phyloP scores from a whole-genome alignment of 2,797 vertebrate genomes.

The Myotis daubentonii region DNA sequence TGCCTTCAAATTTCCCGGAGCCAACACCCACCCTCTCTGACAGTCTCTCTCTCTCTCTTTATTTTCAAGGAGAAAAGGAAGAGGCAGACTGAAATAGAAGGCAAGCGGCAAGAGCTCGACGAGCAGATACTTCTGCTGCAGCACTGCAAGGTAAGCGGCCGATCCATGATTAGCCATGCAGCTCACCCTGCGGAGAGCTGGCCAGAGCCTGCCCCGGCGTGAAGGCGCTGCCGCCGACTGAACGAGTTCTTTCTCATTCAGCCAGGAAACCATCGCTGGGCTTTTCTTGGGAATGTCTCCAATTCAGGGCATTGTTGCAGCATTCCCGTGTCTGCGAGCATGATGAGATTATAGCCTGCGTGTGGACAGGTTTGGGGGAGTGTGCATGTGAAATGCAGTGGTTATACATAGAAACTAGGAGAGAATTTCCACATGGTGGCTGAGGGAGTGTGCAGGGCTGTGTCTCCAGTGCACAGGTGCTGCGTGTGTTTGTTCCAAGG shows the following conservation, averaged over 20 bases:
- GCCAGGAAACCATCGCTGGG: conserved; percentile 71
- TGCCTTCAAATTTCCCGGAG: conserved; percentile 76
- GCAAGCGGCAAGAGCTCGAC: conserved; percentile 95
- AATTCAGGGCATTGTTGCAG: conserved; percentile 55
- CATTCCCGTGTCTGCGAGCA: conserved; percentile 16
- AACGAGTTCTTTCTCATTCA: conserved; percentile 71
- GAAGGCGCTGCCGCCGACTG: conserved; percentile 63
- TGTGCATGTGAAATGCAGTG: not conserved
- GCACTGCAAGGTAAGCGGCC: conserved; percentile 94
- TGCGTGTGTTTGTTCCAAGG: not conserved
- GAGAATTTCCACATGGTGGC: conserved; percentile 45
- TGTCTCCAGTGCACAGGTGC: not conserved
- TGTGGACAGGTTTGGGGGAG: conserved; percentile 1
- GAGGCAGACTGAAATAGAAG: conserved; percentile 96
- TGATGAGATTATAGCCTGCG: conserved; percentile 32
- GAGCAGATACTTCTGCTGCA: conserved; percentile 97
- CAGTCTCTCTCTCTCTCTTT: conserved; percentile 78
- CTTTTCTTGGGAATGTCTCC: conserved; percentile 71
- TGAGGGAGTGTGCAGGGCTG: conserved; percentile 5
- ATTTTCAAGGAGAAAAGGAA: conserved; percentile 95
- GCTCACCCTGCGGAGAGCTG: conserved; percentile 81
- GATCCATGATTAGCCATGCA: conserved; percentile 83
- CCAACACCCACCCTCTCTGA: conserved; percentile 81
- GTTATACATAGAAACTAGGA: conserved; percentile 55
- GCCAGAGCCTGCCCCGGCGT: conserved; percentile 78